Evolutionary conservation across 2,888 invertebrate species (phyloP).

Genomic region (Conistra vaccinii): DNA sequence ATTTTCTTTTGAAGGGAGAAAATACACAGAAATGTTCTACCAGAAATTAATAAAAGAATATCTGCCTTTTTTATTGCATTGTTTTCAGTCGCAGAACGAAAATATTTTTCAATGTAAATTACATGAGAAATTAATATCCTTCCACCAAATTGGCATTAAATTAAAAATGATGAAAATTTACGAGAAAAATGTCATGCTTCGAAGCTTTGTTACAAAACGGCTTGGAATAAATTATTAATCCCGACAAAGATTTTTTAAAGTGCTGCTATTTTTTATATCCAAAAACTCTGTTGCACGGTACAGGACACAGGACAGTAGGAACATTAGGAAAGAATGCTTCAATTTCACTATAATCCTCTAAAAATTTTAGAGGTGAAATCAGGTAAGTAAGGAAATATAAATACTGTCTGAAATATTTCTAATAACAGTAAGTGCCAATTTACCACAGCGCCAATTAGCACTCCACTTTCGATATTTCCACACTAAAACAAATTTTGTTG

Average conservation of each 20-base stretch:
- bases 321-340: too few species aligned
- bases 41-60: conserved; percentile 9
- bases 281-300: neutral
- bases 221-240: neutral
- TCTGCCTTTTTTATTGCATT: conserved; percentile 16
- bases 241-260: neutral
- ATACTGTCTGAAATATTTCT: neutral
- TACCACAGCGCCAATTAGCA: neutral
- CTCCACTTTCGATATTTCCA: conserved; percentile 5
- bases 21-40: neutral
- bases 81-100: conserved; percentile 3
- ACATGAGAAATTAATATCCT: neutral
- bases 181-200: neutral
- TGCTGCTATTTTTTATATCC: too few species aligned
- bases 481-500: conserved; percentile 3
- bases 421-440: conserved; percentile 12
- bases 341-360: too few species aligned
- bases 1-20: conserved; percentile 2
- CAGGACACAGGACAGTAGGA: neutral
- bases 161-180: neutral
- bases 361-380: too few species aligned
- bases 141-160: neutral
- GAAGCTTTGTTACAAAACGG: neutral
- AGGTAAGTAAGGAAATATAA: neutral
- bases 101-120: conserved; percentile 17